Conservation (phyloP, 2,113 vertebrate genomes). For the Microcebus lehilahytsara region DNA sequence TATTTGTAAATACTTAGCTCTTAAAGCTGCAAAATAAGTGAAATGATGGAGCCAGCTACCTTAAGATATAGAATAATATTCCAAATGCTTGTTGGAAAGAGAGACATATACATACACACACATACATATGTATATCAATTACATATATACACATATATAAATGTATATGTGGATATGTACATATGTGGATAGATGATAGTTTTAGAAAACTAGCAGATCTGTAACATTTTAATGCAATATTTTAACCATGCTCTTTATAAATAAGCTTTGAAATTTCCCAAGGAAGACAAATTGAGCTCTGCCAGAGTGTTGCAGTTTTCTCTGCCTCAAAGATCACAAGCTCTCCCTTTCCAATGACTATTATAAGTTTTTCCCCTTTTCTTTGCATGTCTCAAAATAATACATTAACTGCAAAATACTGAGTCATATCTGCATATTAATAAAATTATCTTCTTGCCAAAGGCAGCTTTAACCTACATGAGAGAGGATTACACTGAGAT, state of each 20-base stretch:
- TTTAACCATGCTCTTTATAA: neutral
- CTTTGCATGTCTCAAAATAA: neutral
- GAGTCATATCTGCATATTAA: neutral
- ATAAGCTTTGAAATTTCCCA: neutral
- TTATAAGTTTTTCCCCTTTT: neutral
- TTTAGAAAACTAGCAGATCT: neutral
- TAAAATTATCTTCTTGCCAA: neutral
- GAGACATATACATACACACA: neutral
- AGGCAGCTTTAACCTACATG: neutral
- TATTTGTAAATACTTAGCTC: neutral
- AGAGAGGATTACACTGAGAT: neutral
- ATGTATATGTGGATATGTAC: neutral
- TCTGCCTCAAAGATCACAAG: neutral
- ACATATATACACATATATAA: neutral
- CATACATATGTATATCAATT: no score
- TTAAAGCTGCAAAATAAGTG: neutral
- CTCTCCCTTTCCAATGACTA: neutral
- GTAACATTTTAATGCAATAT: neutral
- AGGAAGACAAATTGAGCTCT: neutral
- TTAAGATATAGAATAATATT: neutral
- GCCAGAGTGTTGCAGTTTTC: neutral
- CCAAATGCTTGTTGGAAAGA: neutral
- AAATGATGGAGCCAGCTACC: neutral
- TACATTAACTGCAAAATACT: neutral
- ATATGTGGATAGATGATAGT: neutral